Evolutionary conservation across 2,113 vertebrate genomes (phyloP).

Genomic region (Equus przewalskii): DNA sequence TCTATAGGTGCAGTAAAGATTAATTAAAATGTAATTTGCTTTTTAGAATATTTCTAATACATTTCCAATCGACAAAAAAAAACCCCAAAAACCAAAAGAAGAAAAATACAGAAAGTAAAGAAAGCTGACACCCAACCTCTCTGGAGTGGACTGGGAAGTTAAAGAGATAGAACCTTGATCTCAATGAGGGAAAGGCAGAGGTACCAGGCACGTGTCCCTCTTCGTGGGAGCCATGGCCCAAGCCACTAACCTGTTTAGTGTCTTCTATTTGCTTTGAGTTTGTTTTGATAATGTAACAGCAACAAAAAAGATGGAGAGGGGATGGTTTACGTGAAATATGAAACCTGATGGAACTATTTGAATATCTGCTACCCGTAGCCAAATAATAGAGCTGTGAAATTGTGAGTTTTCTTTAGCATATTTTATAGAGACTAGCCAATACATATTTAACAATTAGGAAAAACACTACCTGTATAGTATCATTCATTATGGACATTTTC

Average conservation of each 20-base stretch:
- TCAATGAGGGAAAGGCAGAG: not conserved
- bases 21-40: slow-evolving; percentile 18
- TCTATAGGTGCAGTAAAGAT: not conserved
- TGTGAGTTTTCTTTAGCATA: not conserved
- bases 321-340: not conserved
- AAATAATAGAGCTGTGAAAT: not conserved
- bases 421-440: not conserved
- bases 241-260: not conserved
- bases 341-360: not conserved
- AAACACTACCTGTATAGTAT: not conserved
- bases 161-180: not conserved
- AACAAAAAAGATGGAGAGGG: not conserved
- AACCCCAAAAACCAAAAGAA: not conserved
- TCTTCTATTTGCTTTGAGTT: not conserved
- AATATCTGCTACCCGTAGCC: not conserved
- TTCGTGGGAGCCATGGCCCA: too few relatives aligned
- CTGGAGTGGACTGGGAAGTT: not conserved
- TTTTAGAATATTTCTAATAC: slow-evolving; percentile 17
- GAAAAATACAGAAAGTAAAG: not conserved
- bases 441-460: not conserved
- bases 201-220: too few relatives aligned
- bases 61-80: not conserved
- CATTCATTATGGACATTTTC: slow-evolving; percentile 13
- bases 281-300: not conserved
- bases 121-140: not conserved